Evolutionary conservation across 2,797 vertebrate genomes (phyloP).

Genomic region (Cynodonichthys magdalenae): DNA sequence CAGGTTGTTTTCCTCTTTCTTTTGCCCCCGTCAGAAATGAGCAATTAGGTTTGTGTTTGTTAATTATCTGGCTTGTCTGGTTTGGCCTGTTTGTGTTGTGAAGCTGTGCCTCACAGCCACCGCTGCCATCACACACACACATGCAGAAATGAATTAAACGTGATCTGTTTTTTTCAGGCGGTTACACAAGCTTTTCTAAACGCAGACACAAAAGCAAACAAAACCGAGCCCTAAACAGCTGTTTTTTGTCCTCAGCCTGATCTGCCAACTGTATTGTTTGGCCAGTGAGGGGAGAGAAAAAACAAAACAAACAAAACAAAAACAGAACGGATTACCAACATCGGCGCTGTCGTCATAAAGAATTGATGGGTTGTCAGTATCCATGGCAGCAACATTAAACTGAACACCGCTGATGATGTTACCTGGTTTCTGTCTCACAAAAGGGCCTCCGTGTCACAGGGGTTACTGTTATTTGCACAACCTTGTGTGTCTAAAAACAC

Average conservation of each 20-base stretch:
- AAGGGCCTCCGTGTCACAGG: constrained; percentile 74
- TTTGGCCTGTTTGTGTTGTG: constrained; percentile 82
- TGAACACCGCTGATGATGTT: constrained; percentile 77
- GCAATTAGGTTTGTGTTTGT: constrained; percentile 87
- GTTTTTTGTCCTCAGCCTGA: constrained; percentile 69
- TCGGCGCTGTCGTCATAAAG: constrained; percentile 79
- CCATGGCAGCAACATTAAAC: constrained; percentile 86
- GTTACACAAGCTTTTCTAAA: constrained; percentile 76
- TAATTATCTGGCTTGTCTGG: constrained; percentile 86
- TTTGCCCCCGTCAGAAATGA: constrained; percentile 85
- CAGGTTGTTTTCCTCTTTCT: constrained; percentile 82
- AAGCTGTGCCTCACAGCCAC: constrained; percentile 79
- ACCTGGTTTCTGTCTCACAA: constrained; percentile 82
- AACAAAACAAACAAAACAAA: no score
- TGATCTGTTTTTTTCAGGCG: constrained; percentile 71
- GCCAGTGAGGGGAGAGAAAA: constrained; percentile 18
- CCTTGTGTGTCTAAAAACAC: constrained; percentile 81
- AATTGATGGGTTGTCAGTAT: constrained; percentile 83
- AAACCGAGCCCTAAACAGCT: constrained; percentile 77
- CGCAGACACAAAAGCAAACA: constrained; percentile 74
- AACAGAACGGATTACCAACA: constrained; percentile 75
- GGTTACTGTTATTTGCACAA: constrained; percentile 88
- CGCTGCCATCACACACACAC: constrained; percentile 63
- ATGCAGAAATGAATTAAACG: constrained; percentile 78
- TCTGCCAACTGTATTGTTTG: constrained; percentile 74